Evolutionary conservation across 1,140 invertebrate species (phyloP), one percentile per base, ranked within the genome.

Genomic region (Drosophila busckii): DNA sequence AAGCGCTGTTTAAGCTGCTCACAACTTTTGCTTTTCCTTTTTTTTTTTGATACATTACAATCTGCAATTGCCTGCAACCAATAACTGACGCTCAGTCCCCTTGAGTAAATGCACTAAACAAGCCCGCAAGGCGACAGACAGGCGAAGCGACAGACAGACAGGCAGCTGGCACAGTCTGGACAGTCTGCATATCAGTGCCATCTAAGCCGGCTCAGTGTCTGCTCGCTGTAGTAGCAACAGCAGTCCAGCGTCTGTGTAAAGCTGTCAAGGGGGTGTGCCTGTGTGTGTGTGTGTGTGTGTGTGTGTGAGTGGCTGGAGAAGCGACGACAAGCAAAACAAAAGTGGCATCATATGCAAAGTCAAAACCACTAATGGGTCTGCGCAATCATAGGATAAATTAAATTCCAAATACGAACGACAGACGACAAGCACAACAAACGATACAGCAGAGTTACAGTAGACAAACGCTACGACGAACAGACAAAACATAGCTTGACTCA

Each of bases 361-460:
- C 76, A 83, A 82, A 82, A 82, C 75, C 76, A 82, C 75, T 83
- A 82, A 82, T 82, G 75, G 75, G 75, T 82, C 76, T 82, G 75
- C 75, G 75, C 75, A 82, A 82, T 82, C 75, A 82, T 82, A 82
- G 75, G 76, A 82, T 82, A 82, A 82, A 82, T 82, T 82, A 82
- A 82, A 82, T 82, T 82, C 70, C 76, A 70, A 83, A 82, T 83
- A 82, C 60, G 65, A 37, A 60, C 45, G 62, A 64, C 66, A 54
- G 46, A 44, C 55, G 44, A 52, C 66, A 53, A 63, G 61, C 48
- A 53, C 48, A 53, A 41, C 38, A 23, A 52, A 25, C 68, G 70
- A 68, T 56, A 73, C 69, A 68, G 41, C 23, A 37, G 15, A n/a
- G n/a, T n/a, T n/a, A n/a, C n/a, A n/a, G n/a, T n/a, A n/a, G n/a